A percentile compares a stretch with the other conserved stretches of the same genome.
These are phyloP conservation scores for Venusia cambrica DNA, from an alignment of 2,888 invertebrate genomes.

Conservation along the genomic window DNA sequence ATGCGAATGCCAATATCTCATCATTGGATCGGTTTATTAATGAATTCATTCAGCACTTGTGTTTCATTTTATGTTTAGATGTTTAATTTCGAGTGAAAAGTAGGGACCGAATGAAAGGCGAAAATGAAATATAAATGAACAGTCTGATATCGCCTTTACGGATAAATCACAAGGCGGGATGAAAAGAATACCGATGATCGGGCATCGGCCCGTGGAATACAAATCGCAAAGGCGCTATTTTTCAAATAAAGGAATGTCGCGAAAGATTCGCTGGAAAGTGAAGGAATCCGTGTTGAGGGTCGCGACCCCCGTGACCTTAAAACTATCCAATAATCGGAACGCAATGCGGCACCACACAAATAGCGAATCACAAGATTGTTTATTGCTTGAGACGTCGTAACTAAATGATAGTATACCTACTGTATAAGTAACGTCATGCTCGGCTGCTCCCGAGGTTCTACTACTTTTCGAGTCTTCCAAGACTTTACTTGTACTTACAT, in stretches of 20 bases:
- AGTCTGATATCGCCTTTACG: too few species aligned
- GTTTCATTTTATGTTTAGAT: too few species aligned
- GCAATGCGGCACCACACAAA: constrained; percentile 56
- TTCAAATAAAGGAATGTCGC: constrained; percentile 38
- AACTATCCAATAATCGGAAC: constrained; percentile 50
- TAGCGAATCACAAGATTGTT: constrained; percentile 51
- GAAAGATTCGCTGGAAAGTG: constrained; percentile 43
- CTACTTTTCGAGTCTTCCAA: constrained; percentile 26
- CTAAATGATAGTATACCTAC: constrained; percentile 8
- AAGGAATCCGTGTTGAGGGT: constrained; percentile 47
- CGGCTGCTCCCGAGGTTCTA: constrained; percentile 28
- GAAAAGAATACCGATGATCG: constrained; percentile 33
- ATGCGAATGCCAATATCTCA: too few species aligned
- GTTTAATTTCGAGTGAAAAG: too few species aligned
- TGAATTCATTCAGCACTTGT: too few species aligned
- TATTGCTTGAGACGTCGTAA: constrained; percentile 43
- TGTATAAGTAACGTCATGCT: constrained; percentile 31
- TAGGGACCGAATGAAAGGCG: too few species aligned
- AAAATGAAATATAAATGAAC: too few species aligned
- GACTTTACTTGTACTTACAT: constrained; percentile 30
- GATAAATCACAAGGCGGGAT: constrained; percentile 26
- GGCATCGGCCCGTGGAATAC: constrained; percentile 22
- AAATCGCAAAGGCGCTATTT: constrained; percentile 27
- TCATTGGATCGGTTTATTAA: too few species aligned
- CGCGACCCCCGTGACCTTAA: constrained; percentile 47